Base-by-base conservation (phyloP, 2,113 vertebrate genomes). In the Orthonyx spaldingii region DNA sequence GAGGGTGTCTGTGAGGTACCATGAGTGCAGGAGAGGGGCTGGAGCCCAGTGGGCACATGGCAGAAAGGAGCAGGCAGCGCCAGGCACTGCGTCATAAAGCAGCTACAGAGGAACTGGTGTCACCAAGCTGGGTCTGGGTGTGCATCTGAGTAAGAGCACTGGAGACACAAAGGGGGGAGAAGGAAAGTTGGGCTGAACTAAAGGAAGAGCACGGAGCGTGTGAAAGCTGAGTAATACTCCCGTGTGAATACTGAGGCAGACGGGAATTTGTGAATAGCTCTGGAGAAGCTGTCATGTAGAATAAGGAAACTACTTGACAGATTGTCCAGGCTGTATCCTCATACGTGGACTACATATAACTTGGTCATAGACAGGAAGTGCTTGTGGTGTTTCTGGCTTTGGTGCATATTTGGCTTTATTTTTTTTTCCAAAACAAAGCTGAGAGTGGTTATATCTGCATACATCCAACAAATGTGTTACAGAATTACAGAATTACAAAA, bases 31-130 rank as follows among this genome's bases (percentile, higher is more conserved):
- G 50, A 83, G 49, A 60, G 28, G 49, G 2, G 7, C 28, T 0
- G 0, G 42, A 77, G 12, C 35, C 30, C 32, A 13, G 11, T 0
- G 0, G 16, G 23, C 42, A 30, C 0, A 0, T 3, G 17, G 7
- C n/a, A 49, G n/a, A 46, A 9, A 60, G 56, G 21, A 71, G 39
- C 11, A 23, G 35, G 33, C 79, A 88, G 47, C 39, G 56, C 28
- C 57, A 39, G 42, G 14, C 47, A 23, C 2, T 1, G 60, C 37
- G 41, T 13, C 61, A 24, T 30, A 30, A 52, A 46, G 28, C 70
- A 76, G 66, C 30, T 9, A 2, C 30, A 8, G 3, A 23, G 35
- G 39, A 77, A 42, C 7, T 59, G 11, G 47, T 16, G 30, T 20
- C 86, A 86, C n/a, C 32, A 9, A n/a, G 17, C 11, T 70, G 30